Conservation (phyloP, 2,113 vertebrate genomes). For the Rissa tridactyla region DNA sequence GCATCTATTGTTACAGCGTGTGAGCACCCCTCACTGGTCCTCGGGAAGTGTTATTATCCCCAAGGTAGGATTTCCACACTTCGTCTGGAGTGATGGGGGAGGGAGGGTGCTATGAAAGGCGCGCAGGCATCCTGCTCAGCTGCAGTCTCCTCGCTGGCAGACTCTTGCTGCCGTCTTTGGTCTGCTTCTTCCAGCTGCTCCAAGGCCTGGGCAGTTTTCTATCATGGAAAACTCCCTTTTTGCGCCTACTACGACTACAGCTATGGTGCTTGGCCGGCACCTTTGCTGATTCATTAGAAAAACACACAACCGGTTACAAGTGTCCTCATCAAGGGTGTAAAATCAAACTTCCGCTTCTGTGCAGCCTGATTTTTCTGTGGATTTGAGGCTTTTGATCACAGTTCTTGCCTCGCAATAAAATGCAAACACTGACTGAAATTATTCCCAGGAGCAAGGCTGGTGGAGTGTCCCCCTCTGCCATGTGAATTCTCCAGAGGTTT, state of each 20-base stretch:
- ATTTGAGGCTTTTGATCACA: not conserved
- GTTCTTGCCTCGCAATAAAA: not conserved
- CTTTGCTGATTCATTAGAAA: not conserved
- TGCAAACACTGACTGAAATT: not conserved
- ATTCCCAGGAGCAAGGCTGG: not conserved
- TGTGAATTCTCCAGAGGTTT: not conserved
- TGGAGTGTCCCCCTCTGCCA: not conserved
- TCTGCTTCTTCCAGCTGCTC: not conserved
- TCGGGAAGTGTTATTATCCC: not conserved
- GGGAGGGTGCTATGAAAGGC: not conserved
- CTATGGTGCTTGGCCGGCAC: not conserved
- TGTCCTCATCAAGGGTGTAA: rapidly evolving
- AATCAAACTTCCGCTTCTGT: not conserved
- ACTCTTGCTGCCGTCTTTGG: not conserved
- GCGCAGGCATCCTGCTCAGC: not conserved
- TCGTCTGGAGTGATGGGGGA: not conserved
- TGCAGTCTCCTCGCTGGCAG: not conserved
- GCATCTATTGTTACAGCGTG: not conserved
- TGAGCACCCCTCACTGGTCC: not conserved
- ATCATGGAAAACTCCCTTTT: not conserved
- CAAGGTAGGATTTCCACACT: not conserved
- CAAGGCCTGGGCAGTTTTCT: not conserved
- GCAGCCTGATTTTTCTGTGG: not conserved
- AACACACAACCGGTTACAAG: not conserved
- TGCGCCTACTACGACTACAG: not conserved